A percentile compares a stretch with the other conserved stretches of the same genome.
Evolutionary conservation across 2,113 vertebrate species (phyloP).

Genomic region (Sander lucioperca): DNA sequence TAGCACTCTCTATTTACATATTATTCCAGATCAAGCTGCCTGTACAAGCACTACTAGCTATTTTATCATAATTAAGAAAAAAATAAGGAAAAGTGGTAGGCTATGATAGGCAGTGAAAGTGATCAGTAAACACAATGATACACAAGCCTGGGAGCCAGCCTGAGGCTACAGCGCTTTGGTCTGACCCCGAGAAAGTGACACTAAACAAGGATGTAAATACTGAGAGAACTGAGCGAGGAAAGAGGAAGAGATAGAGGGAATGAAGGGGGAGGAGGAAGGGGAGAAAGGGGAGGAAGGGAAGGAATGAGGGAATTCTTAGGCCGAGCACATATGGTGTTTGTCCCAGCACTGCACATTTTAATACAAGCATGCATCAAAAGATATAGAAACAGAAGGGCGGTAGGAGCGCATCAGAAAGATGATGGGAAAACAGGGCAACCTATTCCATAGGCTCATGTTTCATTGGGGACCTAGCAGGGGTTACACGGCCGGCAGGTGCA

Average conservation of each 20-base stretch:
- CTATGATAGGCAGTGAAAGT: conserved; percentile 58
- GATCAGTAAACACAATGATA: conserved; percentile 72
- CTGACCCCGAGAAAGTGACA: conserved; percentile 76
- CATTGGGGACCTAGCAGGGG: conserved; percentile 50
- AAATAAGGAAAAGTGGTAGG: conserved; percentile 28
- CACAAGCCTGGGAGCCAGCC: conserved; percentile 75
- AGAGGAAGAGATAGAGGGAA: conserved; percentile 5
- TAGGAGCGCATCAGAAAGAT: conserved; percentile 1
- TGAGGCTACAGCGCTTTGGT: conserved; percentile 66
- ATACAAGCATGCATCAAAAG: conserved; percentile 43
- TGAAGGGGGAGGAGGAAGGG: neutral
- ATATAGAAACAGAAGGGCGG: conserved; percentile 20
- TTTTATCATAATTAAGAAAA: conserved; percentile 64
- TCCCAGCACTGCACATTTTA: conserved; percentile 35
- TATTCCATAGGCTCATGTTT: neutral
- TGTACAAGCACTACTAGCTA: conserved; percentile 51
- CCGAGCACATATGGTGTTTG: conserved; percentile 54
- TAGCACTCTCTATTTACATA: conserved; percentile 68
- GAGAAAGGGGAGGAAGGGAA: neutral
- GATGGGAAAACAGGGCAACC: conserved; percentile 5
- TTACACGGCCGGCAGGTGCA: conserved; percentile 60
- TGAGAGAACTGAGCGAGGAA: conserved; percentile 14
- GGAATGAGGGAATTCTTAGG: conserved; percentile 15
- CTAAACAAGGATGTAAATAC: conserved; percentile 79
- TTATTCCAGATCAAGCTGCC: conserved; percentile 57